Percentiles rank a stretch among this genome's conserved stretches.
Evolutionary conservation across 2,113 vertebrate species (phyloP).

Genomic region (Phyllopteryx taeniolatus): DNA sequence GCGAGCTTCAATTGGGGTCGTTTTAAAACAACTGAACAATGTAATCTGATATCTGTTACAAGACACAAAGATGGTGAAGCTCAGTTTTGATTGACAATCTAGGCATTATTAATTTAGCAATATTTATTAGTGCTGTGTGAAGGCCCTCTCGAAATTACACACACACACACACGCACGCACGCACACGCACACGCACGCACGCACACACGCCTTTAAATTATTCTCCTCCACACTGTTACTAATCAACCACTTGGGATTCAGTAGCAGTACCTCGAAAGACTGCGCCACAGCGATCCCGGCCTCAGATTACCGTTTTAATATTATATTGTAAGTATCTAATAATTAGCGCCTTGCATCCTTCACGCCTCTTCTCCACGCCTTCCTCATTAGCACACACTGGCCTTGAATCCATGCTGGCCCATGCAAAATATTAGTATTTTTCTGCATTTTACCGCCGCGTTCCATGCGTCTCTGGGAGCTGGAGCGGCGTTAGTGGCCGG

Average conservation of each 20-base stretch:
- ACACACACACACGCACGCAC: no score
- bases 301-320: slow-evolving; percentile 37
- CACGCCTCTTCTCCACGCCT: slow-evolving; percentile 38
- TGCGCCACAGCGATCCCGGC: slow-evolving; percentile 40
- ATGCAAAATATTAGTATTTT: background rate
- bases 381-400: slow-evolving; percentile 50
- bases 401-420: slow-evolving; percentile 15
- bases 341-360: slow-evolving; percentile 51
- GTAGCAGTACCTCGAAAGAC: slow-evolving; percentile 18
- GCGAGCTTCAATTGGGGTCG: background rate
- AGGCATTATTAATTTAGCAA: background rate
- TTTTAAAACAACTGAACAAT: background rate
- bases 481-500: background rate
- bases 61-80: background rate
- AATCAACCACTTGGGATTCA: slow-evolving; percentile 10
- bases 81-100: background rate
- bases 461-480: background rate
- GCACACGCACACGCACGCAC: no score
- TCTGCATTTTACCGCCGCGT: slow-evolving; percentile 1
- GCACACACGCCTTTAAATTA: no score
- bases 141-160: background rate
- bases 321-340: slow-evolving; percentile 37
- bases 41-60: background rate
- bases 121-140: background rate
- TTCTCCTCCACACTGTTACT: background rate